A percentile compares a stretch with the other conserved stretches of the same genome.
Evolutionary conservation across 2,797 vertebrate species (phyloP).

Genomic region (Halcyon chelicuti): DNA sequence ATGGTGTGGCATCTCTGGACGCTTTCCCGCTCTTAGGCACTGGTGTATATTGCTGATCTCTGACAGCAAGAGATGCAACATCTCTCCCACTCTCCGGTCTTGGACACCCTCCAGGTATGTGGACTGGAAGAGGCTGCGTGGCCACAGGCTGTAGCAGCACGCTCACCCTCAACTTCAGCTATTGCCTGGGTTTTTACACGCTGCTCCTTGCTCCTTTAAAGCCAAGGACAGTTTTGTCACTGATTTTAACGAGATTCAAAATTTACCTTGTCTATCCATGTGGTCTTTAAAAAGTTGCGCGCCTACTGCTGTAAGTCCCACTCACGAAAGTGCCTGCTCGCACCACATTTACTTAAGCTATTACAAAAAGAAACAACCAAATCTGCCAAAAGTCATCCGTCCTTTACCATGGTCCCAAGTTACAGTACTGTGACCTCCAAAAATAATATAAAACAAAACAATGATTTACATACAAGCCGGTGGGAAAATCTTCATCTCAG

Average conservation of each 20-base stretch:
- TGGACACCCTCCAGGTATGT: neutral
- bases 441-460: neutral
- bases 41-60: neutral
- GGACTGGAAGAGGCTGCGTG: neutral
- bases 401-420: neutral
- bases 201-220: neutral
- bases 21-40: neutral
- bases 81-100: neutral
- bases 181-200: neutral
- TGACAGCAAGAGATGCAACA: neutral
- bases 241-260: neutral
- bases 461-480: neutral
- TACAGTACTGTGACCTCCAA: neutral
- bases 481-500: neutral
- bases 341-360: neutral
- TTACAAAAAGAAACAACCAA: neutral
- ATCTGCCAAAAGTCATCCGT: neutral
- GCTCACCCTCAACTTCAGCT: neutral
- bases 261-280: neutral
- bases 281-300: neutral
- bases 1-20: neutral
- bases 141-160: neutral
- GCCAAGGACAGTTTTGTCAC: neutral
- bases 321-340: neutral
- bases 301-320: neutral